Base-by-base conservation (phyloP, 1,140 invertebrate genomes). In the Drosophila kurseongensis region DNA sequence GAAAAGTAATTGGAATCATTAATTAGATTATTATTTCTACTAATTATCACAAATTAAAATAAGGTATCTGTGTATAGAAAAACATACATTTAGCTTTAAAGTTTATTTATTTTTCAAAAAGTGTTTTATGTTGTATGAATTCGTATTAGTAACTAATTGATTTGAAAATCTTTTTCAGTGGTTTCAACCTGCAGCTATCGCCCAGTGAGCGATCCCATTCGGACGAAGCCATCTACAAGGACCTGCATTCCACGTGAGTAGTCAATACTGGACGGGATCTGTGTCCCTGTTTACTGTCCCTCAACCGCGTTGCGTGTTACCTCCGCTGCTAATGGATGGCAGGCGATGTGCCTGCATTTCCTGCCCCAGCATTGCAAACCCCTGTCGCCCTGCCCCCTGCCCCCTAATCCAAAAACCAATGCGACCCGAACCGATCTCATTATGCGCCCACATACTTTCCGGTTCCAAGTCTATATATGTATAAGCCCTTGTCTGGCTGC, bases 201-300 rank as follows among this genome's bases (percentile, higher is more conserved):
- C 91, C 88, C 29, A 92, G 73, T 42, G 92, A 92, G 76, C 93
- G 95, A 75, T 95, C 95, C 59, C 94, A 94, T 80, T 96, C 96
- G 6, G 96, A 97, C 92, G 96, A 97, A 86, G 96, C 96, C 78
- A 96, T 97, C 77, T 97, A 97, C 92, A 96, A 96, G 92, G 96
- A 96, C 92, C 93, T 97, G 66, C 95, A 96, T 91, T 94, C 94
- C 78, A 94, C 95, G 95, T 95, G 94, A 95, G 95, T 93, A 58
- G 7, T 9, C 66, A 16, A 0, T 8, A 29, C 16, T n/a, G 36
- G 40, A 16, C 44, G 54, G 32, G 23, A 54, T 36, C 41, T n/a
- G 47, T 9, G 5, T 23, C 45, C 10, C 44, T 27, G 18, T 48
- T 38, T 32, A 32, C 6, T 32, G 29, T 32, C 16, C 63, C 59